A percentile compares a stretch with the other conserved stretches of the same genome.
phyloP scores from a whole-genome alignment of 2,113 vertebrate genomes.

The Dipodomys spectabilis region DNA sequence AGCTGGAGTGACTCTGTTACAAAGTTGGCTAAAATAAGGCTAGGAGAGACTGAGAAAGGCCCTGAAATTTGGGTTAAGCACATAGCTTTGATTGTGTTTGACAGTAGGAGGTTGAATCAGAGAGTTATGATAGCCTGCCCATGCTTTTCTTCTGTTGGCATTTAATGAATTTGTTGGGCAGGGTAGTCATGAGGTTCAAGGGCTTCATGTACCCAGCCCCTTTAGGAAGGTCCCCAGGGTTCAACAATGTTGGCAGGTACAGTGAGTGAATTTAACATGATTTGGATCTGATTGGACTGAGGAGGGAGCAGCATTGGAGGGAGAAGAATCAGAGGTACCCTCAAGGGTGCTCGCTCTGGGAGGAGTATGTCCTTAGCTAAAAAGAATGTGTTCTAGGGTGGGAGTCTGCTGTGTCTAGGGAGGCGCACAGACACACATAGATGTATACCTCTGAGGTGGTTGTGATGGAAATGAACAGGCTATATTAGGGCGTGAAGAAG shows the following conservation, averaged over 20 bases:
- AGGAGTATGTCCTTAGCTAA: neutral
- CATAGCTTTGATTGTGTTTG: neutral
- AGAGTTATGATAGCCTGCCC: neutral
- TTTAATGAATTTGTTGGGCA: neutral
- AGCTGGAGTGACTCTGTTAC: fast-evolving
- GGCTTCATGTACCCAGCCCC: neutral
- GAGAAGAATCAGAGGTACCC: neutral
- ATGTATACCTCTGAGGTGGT: neutral
- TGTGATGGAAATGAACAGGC: neutral
- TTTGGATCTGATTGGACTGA: neutral
- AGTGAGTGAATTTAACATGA: neutral
- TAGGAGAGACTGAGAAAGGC: neutral
- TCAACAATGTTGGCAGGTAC: neutral
- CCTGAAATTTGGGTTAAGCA: fast-evolving
- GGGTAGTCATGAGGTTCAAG: neutral
- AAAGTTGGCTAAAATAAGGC: neutral
- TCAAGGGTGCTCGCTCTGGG: neutral
- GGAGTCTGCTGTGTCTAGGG: neutral
- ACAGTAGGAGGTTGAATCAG: neutral
- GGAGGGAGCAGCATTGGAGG: neutral
- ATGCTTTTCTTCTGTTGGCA: neutral
- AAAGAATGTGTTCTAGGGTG: neutral
- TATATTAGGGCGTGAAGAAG: neutral
- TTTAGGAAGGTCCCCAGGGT: neutral
- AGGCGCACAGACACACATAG: neutral